Base-by-base conservation (phyloP, 2,797 vertebrate species). In the Anolis apletophallus region DNA sequence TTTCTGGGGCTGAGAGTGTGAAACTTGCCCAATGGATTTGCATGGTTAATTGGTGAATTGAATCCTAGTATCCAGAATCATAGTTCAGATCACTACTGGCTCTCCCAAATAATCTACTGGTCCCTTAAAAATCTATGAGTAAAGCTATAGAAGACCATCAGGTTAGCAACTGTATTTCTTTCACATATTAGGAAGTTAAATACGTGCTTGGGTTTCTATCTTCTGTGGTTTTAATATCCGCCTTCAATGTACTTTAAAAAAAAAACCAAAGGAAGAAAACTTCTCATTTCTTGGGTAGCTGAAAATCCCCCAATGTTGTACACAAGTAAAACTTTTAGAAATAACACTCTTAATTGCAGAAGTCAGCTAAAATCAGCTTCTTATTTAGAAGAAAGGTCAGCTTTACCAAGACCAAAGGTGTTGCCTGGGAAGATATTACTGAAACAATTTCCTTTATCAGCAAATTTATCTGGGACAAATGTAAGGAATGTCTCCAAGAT, bases 161-260 rank as follows among this genome's bases (percentile, higher is more conserved):
- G 10, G 6, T 73, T 75, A 68, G 55, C 34, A 69, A 34, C 36
- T 3, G 17, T 19, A 67, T 54, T 34, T 52, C 52, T 32, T 9
- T 36, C 40, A 67, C 14, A 69, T 73, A 91, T 87, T 93, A 92
- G 91, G 85, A 81, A 89, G 90, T 92, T 89, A 91, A 93, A 87
- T 86, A 92, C 91, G 80, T 40, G 19, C 79, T 87, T 76, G 29
- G 5, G 68, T 17, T 32, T 68, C 19, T 17, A 23, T 5, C n/a
- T 59, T 46, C 55, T 64, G 26, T 19, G 72, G 19, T 50, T 71
- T 76, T 76, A 82, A 68, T 32, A 84, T 17, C 11, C 36, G 23
- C 29, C n/a, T 59, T 74, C 13, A 64, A 40, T 32, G 11, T 71
- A 59, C 59, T 75, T 57, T 34, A 69, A 34, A 61, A 64, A 64